These are phyloP conservation scores for Pyrrhia umbra DNA, from an alignment of 2,888 invertebrate genomes.

Conservation along the genomic window DNA sequence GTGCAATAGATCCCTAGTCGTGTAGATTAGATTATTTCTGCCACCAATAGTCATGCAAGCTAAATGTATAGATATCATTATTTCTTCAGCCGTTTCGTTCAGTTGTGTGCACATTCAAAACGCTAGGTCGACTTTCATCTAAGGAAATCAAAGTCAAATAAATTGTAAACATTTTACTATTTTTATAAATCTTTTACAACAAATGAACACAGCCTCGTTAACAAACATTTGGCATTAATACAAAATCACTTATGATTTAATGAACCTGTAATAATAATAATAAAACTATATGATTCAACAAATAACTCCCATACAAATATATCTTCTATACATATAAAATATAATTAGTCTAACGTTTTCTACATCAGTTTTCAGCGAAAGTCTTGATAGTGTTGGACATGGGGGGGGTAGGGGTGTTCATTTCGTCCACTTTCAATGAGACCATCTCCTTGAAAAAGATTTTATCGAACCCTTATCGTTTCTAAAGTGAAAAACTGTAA, in stretches of 20 bases:
- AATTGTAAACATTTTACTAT: constrained; percentile 71
- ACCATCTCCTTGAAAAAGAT: constrained; percentile 83
- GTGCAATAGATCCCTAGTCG: constrained; percentile 1
- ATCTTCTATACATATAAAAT: constrained; percentile 59
- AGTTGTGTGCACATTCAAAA: constrained; percentile 4
- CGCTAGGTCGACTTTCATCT: constrained; percentile 35
- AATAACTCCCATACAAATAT: constrained; percentile 64
- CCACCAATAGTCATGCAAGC: constrained; percentile 43
- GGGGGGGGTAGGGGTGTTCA: constrained; percentile 52
- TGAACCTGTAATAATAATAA: constrained; percentile 60
- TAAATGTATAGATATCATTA: constrained; percentile 4
- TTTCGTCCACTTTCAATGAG: constrained; percentile 62
- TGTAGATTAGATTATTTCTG: constrained; percentile 23
- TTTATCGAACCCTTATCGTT: constrained; percentile 86
- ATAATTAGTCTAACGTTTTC: constrained; percentile 53
- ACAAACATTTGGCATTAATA: constrained; percentile 70
- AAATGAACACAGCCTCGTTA: constrained; percentile 72
- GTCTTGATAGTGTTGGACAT: constrained; percentile 70
- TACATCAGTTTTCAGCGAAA: constrained; percentile 64
- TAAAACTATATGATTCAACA: constrained; percentile 64
- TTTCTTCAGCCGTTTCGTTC: constrained; percentile 4
- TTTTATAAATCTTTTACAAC: constrained; percentile 70
- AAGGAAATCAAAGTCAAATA: constrained; percentile 68
- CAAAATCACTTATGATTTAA: constrained; percentile 64
- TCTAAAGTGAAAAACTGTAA: constrained; percentile 88